These are phyloP conservation scores for Philonicus albiceps DNA, from an alignment of 2,888 invertebrate species.

Conservation along the genomic window DNA sequence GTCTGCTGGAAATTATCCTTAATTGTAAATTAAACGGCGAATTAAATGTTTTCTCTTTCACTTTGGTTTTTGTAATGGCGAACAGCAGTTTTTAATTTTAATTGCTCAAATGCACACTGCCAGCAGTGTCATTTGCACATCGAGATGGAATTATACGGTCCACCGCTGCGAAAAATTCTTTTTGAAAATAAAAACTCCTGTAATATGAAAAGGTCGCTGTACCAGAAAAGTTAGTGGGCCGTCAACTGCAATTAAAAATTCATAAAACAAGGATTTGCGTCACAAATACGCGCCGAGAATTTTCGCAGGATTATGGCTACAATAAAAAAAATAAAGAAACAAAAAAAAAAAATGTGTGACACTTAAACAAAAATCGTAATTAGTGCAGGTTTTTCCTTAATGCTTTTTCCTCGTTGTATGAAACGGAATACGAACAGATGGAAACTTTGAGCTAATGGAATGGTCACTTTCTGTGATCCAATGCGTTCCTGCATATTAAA, in stretches of 20 bases:
- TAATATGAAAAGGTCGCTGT: not conserved
- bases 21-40: not conserved
- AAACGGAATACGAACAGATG: not conserved
- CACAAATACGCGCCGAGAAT: not conserved
- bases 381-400: not conserved
- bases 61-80: not conserved
- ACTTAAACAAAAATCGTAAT: not conserved
- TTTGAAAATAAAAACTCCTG: not conserved
- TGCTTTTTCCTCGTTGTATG: not conserved
- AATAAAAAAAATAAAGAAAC: too few species aligned
- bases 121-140: not conserved
- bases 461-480: not conserved
- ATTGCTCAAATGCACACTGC: not conserved
- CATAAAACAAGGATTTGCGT: not conserved
- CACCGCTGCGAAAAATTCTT: not conserved
- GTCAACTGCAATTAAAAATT: not conserved
- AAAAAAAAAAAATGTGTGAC: not conserved
- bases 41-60: not conserved
- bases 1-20: not conserved
- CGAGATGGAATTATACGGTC: not conserved
- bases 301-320: not conserved
- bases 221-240: not conserved
- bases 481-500: not conserved
- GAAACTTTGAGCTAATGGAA: not conserved
- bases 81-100: not conserved